Conservation (phyloP, 2,113 vertebrate genomes). For the Chaetodon trifascialis region DNA sequence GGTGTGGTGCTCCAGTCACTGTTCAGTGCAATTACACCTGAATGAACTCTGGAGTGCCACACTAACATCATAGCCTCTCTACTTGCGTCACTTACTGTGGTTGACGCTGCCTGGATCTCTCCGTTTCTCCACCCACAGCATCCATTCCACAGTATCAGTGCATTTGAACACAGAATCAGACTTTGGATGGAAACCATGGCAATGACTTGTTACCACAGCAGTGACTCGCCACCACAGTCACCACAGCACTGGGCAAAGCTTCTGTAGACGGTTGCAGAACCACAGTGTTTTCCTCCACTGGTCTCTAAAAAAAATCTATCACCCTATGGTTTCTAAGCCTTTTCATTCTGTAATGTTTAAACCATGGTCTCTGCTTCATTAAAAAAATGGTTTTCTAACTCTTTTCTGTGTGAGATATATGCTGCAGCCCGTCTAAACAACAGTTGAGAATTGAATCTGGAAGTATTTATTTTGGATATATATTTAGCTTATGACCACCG, state of each 20-base stretch:
- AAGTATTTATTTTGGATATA: constrained; percentile 84
- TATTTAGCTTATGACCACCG: constrained; percentile 81
- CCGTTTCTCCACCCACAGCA: constrained; percentile 64
- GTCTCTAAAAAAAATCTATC: constrained; percentile 65
- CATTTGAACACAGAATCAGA: constrained; percentile 55
- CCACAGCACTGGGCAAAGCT: constrained; percentile 68
- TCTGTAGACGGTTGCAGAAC: constrained; percentile 63
- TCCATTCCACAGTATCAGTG: constrained; percentile 73
- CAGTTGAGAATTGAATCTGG: constrained; percentile 76
- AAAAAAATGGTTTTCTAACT: constrained; percentile 38
- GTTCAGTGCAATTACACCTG: constrained; percentile 52
- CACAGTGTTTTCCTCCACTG: constrained; percentile 65
- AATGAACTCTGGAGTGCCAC: constrained; percentile 39
- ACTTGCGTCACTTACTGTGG: constrained; percentile 76
- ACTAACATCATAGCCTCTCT: constrained; percentile 56
- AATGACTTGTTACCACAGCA: constrained; percentile 74
- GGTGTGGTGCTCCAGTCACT: constrained; percentile 5
- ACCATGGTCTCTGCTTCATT: constrained; percentile 28
- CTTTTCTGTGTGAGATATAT: constrained; percentile 57
- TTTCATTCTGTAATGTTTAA: constrained; percentile 28
- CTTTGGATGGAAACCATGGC: constrained; percentile 77
- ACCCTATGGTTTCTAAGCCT: constrained; percentile 24
- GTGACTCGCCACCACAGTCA: constrained; percentile 76
- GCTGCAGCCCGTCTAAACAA: constrained; percentile 69
- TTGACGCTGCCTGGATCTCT: constrained; percentile 49